Percentiles rank a stretch among this genome's conserved stretches.
These are phyloP conservation scores for Eustalomyia histrio DNA, from an alignment of 2,888 invertebrate genomes.

Conservation along the genomic window DNA sequence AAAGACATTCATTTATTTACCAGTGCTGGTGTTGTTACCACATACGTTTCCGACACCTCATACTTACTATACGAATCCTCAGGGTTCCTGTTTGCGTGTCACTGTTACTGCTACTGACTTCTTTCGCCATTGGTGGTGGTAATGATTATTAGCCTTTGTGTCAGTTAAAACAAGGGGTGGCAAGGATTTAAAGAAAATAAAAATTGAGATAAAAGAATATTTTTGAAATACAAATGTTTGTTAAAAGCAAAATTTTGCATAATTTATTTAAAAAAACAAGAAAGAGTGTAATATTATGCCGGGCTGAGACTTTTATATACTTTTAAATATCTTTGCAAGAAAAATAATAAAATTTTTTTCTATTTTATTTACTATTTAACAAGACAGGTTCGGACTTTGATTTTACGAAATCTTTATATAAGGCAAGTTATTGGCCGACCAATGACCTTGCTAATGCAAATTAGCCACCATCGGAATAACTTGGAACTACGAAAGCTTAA, in stretches of 20 bases:
- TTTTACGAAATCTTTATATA: too few species aligned
- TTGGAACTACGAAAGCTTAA: too few species aligned
- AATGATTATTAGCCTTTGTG: conserved; percentile 60
- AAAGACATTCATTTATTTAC: conserved; percentile 9
- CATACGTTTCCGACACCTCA: conserved; percentile 52
- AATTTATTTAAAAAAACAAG: neutral
- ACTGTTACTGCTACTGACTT: conserved; percentile 52
- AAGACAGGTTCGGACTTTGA: too few species aligned
- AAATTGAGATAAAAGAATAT: neutral
- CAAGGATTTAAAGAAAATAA: conserved; percentile 22
- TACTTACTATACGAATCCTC: conserved; percentile 25
- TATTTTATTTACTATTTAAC: too few species aligned
- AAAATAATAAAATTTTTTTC: too few species aligned
- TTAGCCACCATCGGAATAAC: too few species aligned
- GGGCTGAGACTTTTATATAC: too few species aligned
- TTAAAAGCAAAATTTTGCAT: neutral
- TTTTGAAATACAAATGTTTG: neutral
- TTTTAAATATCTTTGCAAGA: too few species aligned
- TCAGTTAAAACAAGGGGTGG: conserved; percentile 47
- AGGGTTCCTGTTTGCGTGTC: conserved; percentile 52
- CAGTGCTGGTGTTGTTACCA: conserved; percentile 39
- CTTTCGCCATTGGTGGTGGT: conserved; percentile 59
- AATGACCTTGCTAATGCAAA: too few species aligned
- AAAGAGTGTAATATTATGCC: too few species aligned
- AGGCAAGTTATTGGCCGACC: too few species aligned